These are phyloP conservation scores for Heliconius sara DNA, from an alignment of 2,888 invertebrate genomes.

Conservation along the genomic window DNA sequence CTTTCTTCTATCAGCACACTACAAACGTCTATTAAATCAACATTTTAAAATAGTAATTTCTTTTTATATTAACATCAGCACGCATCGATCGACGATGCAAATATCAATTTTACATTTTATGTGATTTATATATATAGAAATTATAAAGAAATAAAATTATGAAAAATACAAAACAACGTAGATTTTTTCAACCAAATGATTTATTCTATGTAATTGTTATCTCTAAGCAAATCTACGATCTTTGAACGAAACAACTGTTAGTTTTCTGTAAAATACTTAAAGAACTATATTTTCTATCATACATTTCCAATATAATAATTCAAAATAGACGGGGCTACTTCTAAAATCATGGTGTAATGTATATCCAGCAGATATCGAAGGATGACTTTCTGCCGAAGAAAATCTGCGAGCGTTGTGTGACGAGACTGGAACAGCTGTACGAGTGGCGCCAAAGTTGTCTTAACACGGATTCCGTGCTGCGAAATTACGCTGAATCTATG, in stretches of 20 bases:
- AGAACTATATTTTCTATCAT: not conserved
- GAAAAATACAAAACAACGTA: not conserved
- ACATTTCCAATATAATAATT: not conserved
- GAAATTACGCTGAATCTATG: slow-evolving; percentile 88
- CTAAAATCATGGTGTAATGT: slow-evolving; percentile 11
- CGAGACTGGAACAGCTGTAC: slow-evolving; percentile 87
- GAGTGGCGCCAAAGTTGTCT: slow-evolving; percentile 88
- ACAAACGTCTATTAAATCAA: not conserved
- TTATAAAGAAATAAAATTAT: not conserved
- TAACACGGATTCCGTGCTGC: slow-evolving; percentile 86
- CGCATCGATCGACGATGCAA: no score
- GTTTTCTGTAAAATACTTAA: not conserved
- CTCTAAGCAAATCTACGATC: not conserved
- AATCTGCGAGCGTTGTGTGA: slow-evolving; percentile 88
- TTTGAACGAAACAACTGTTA: not conserved
- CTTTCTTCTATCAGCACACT: not conserved
- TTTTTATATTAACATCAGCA: no score
- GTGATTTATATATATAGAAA: no score
- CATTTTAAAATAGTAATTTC: not conserved
- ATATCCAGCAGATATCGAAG: slow-evolving; percentile 86
- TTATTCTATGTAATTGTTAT: not conserved
- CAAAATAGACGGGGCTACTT: not conserved
- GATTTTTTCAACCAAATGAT: not conserved
- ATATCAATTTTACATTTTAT: no score
- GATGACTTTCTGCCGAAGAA: slow-evolving; percentile 89